Percentiles rank a stretch among this genome's conserved stretches.
These are phyloP conservation scores for Penaeus indicus DNA, from an alignment of 1,140 invertebrate genomes.

Conservation along the genomic window DNA sequence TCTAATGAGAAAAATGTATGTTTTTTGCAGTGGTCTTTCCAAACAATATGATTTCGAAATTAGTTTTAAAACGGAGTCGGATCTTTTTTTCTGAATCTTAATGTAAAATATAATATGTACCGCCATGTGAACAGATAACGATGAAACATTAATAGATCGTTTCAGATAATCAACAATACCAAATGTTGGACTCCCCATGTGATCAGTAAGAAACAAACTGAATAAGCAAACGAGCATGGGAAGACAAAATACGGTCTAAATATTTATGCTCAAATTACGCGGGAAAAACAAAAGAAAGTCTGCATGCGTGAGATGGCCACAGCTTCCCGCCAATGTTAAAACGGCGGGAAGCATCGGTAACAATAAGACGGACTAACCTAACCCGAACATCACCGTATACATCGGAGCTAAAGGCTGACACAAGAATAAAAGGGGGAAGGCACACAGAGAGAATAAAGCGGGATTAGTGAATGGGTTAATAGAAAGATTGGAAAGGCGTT, in stretches of 20 bases:
- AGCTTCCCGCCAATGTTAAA: neutral
- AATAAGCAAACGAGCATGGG: neutral
- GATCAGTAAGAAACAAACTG: too few species aligned
- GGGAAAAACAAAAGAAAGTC: neutral
- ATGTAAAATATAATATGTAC: too few species aligned
- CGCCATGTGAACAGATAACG: too few species aligned
- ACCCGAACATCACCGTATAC: slow-evolving; percentile 53
- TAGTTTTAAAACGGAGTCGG: too few species aligned
- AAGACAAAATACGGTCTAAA: slow-evolving; percentile 35
- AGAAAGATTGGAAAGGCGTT: slow-evolving; percentile 45
- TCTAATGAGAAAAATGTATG: too few species aligned
- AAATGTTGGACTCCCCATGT: too few species aligned
- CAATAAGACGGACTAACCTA: slow-evolving; percentile 23
- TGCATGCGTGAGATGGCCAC: slow-evolving; percentile 6
- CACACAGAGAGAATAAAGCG: slow-evolving; percentile 50
- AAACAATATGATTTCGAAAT: too few species aligned
- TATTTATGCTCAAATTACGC: slow-evolving; percentile 17
- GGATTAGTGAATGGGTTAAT: slow-evolving; percentile 56
- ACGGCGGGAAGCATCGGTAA: slow-evolving; percentile 25
- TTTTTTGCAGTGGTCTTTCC: too few species aligned
- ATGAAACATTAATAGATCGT: too few species aligned
- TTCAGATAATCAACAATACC: too few species aligned
- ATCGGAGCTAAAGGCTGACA: slow-evolving; percentile 51
- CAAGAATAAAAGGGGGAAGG: slow-evolving; percentile 48
- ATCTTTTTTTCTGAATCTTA: too few species aligned